Evolutionary conservation across 2,888 invertebrate genomes (phyloP).

Genomic region (Drosophila kanekoi): DNA sequence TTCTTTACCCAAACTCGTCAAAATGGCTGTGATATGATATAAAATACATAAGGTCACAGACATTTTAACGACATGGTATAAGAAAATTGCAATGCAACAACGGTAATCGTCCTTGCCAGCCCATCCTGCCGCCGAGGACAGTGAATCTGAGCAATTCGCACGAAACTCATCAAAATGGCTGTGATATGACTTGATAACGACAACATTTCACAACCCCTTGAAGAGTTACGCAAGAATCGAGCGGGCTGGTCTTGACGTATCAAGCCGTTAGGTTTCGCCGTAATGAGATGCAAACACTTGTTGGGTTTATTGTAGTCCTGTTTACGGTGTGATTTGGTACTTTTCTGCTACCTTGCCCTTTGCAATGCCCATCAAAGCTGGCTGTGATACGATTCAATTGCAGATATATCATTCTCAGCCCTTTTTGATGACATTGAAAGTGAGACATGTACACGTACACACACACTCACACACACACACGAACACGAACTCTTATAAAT

Average conservation of each 20-base stretch:
- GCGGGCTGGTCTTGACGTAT: background rate
- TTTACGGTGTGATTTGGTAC: conserved; percentile 3
- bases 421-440: conserved; percentile 85
- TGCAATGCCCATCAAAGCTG: conserved; percentile 85
- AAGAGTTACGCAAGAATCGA: conserved; percentile 83
- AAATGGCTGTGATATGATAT: conserved; percentile 85
- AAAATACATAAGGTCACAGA: conserved; percentile 82
- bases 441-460: conserved; percentile 58
- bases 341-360: conserved; percentile 54
- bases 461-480: conserved; percentile 22
- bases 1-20: conserved; percentile 85
- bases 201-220: conserved; percentile 85
- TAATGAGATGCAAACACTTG: conserved; percentile 64
- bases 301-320: conserved; percentile 32
- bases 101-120: background rate
- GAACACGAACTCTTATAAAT: conserved; percentile 47
- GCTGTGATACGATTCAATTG: conserved; percentile 85
- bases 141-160: conserved; percentile 47
- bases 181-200: conserved; percentile 83
- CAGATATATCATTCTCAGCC: conserved; percentile 83
- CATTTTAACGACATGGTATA: conserved; percentile 85
- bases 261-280: background rate
- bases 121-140: too few relatives aligned
- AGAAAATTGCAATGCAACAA: conserved; percentile 63
- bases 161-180: conserved; percentile 85